A percentile compares a stretch with the other conserved stretches of the same genome.
Evolutionary conservation across 2,888 invertebrate species (phyloP).

Genomic region (Sialis fuliginosa): DNA sequence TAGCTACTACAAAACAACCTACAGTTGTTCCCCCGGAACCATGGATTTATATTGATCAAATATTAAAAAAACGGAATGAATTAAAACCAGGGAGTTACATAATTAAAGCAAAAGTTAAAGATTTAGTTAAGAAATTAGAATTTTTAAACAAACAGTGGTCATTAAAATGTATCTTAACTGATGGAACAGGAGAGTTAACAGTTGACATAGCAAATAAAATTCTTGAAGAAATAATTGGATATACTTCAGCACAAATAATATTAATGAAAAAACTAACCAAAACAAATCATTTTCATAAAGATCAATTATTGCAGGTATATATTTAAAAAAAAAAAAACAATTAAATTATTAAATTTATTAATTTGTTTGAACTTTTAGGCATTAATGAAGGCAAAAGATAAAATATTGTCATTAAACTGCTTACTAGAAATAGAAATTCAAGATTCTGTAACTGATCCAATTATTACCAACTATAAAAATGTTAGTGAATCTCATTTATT

Average conservation of each 20-base stretch:
- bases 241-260: conserved; percentile 29
- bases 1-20: not conserved
- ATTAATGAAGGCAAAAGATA: conserved; percentile 15
- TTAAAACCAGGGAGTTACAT: conserved; percentile 28
- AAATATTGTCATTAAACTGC: conserved; percentile 15
- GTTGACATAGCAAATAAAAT: conserved; percentile 38
- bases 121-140: conserved; percentile 33
- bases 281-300: conserved; percentile 3
- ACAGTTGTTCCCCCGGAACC: conserved; percentile 18
- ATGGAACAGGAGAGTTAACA: conserved; percentile 34
- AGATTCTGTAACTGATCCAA: conserved; percentile 13
- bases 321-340: not conserved
- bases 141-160: conserved; percentile 34
- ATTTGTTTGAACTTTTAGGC: conserved; percentile 13
- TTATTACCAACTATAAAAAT: conserved; percentile 13
- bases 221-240: conserved; percentile 30
- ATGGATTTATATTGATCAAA: conserved; percentile 29
- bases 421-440: conserved; percentile 17
- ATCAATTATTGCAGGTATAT: conserved; percentile 3
- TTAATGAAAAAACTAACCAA: conserved; percentile 24
- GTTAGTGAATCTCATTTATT: not conserved
- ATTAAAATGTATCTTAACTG: conserved; percentile 35
- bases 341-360: not conserved
- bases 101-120: conserved; percentile 37
- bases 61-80: conserved; percentile 16